Evolutionary conservation across 2,113 vertebrate species (phyloP), one percentile per base, ranked within the genome.

Genomic region (Sterrhoptilus dennistouni): DNA sequence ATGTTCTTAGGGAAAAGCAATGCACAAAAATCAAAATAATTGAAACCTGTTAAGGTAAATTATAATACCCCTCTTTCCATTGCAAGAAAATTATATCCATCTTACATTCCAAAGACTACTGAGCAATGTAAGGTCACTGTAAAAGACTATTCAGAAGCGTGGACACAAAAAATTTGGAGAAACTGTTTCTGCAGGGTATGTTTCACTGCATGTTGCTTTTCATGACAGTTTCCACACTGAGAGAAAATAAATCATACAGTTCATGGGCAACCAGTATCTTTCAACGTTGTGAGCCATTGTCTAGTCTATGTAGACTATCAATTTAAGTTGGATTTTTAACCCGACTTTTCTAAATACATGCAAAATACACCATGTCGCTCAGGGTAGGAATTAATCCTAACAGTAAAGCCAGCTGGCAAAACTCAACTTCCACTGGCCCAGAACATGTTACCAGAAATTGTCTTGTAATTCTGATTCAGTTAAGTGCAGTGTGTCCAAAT

Each of bases 321-420:
- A 7, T 50, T 91, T 54, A 70, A 83, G n/a, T 4, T 50, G 21
- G 3, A 1, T 35, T 86, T 70, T 88, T 69, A 57, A 22, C 8
- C 54, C 91, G 68, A 65, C 17, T 42, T 90, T 88, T 94, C 45
- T 65, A 86, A 90, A 72, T 49, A 61, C 4, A 8, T 36, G 6
- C 52, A 78, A 68, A 89, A 79, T 8, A 20, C 21, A 38, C 35
- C 8, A 6, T 25, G 38, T 82, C 0, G 0, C 5, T 87, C 12
- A 33, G 56, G 19, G 13, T 36, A 91, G 19, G 61, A 87, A 71
- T 66, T 78, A 24, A 75, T 44, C 5, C 12, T 87, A 53, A 36
- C 13, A 74, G 11, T 31, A 57, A 24, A 75, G 3, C 20, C 44
- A 94, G 40, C 14, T 72, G 53, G 57, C 11, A 91, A 83, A 91